Evolutionary conservation across 1,140 invertebrate species (phyloP).

Genomic region (Bombus pyrosoma): DNA sequence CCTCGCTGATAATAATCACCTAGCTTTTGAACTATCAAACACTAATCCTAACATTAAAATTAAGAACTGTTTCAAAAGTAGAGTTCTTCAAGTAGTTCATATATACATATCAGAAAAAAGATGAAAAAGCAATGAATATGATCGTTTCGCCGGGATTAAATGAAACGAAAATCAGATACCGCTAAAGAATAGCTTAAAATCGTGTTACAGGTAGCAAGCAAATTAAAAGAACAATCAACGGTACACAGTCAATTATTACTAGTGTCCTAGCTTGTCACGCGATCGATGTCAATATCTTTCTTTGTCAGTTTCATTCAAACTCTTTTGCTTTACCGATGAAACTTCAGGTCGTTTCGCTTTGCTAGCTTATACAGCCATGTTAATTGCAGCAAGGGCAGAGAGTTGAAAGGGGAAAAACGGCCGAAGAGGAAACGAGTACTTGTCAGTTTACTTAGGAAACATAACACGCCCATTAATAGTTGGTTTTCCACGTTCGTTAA

Average conservation of each 20-base stretch:
- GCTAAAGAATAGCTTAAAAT: background rate
- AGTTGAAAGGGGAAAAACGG: background rate
- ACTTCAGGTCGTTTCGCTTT: constrained; percentile 3
- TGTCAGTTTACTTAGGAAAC: constrained; percentile 27
- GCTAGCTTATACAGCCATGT: constrained; percentile 3
- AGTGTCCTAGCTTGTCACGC: background rate
- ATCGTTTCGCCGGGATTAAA: too few relatives aligned
- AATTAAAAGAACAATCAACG: constrained; percentile 12
- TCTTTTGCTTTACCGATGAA: constrained; percentile 11
- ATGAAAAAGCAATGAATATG: too few relatives aligned
- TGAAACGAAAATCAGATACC: too few relatives aligned
- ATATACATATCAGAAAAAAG: too few relatives aligned
- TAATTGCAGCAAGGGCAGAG: constrained; percentile 24
- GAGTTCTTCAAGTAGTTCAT: too few relatives aligned
- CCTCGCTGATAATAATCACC: too few relatives aligned
- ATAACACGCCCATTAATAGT: constrained; percentile 18
- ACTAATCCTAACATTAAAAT: too few relatives aligned
- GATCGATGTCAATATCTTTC: constrained; percentile 17
- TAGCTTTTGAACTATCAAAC: too few relatives aligned
- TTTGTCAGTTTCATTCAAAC: background rate
- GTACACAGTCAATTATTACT: background rate
- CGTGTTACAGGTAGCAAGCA: background rate
- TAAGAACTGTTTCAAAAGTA: too few relatives aligned
- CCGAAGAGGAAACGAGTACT: background rate
- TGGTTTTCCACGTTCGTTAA: constrained; percentile 15